A percentile compares a stretch with the other conserved stretches of the same genome.
phyloP scores from a whole-genome alignment of 2,888 invertebrate genomes.

The Microctonus aethiopoides region DNA sequence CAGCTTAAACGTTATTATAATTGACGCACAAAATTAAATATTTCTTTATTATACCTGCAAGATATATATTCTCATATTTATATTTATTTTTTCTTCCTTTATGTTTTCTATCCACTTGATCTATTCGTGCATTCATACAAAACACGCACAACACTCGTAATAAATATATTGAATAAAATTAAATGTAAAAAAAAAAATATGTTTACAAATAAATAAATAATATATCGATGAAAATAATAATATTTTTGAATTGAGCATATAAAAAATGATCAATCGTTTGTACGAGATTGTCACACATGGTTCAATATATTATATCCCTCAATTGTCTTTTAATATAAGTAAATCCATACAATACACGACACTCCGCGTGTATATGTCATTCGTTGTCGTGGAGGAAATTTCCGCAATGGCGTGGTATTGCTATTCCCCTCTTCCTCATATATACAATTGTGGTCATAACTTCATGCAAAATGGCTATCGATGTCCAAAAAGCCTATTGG shows the following conservation, averaged over 20 bases:
- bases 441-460: constrained; percentile 42
- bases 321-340: constrained; percentile 9
- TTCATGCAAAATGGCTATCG: constrained; percentile 42
- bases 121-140: too few relatives aligned
- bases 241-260: neutral
- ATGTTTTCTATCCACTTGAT: neutral
- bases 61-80: too few relatives aligned
- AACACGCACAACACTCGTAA: too few relatives aligned
- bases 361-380: neutral
- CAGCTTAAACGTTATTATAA: neutral
- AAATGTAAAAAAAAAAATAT: neutral
- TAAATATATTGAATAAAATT: neutral
- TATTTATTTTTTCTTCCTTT: too few relatives aligned
- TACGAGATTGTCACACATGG: constrained; percentile 1
- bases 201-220: neutral
- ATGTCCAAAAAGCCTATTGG: constrained; percentile 10
- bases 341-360: constrained; percentile 9
- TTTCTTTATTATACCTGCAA: too few relatives aligned
- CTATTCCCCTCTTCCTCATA: neutral
- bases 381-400: constrained; percentile 12
- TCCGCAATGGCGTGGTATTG: constrained; percentile 24
- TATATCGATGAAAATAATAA: neutral
- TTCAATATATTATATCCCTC: constrained; percentile 3
- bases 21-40: neutral
- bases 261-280: constrained; percentile 6